Percentiles rank a stretch among this genome's conserved stretches.
Evolutionary conservation across 23 tunicate species (phyloP).

Genomic region (Styela clava): DNA sequence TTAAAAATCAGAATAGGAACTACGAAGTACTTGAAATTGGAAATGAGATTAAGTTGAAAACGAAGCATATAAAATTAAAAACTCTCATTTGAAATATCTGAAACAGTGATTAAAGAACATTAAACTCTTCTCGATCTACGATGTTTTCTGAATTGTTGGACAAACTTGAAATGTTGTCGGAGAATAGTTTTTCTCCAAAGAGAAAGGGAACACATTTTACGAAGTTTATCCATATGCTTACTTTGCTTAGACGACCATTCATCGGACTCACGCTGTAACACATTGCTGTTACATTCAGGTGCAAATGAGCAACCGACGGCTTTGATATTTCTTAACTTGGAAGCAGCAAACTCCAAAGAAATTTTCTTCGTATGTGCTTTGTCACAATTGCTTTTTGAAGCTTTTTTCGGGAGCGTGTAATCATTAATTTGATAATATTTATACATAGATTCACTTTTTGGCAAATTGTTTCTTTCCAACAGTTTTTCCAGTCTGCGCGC

Average conservation of each 20-base stretch:
- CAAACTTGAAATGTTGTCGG: neutral
- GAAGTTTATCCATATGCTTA: neutral
- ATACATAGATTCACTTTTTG: neutral
- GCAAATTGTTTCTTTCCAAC: neutral
- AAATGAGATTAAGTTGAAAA: too few species aligned
- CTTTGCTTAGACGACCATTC: neutral
- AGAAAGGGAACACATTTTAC: neutral
- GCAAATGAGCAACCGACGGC: neutral
- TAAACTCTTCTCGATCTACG: neutral
- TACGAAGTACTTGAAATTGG: too few species aligned
- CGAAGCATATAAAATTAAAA: too few species aligned
- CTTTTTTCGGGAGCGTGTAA: neutral
- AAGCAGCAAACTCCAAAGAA: neutral
- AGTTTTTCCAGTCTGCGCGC: neutral
- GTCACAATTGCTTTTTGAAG: neutral
- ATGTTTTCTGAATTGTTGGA: neutral
- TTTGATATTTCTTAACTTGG: neutral
- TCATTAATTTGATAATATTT: neutral
- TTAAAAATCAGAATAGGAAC: too few species aligned
- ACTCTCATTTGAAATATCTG: neutral
- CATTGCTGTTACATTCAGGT: neutral
- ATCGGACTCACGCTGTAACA: neutral
- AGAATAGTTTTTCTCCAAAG: neutral
- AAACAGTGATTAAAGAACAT: neutral
- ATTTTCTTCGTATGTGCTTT: neutral